Base-by-base conservation (phyloP, 2,797 vertebrate genomes). In the Falco columbarius region DNA sequence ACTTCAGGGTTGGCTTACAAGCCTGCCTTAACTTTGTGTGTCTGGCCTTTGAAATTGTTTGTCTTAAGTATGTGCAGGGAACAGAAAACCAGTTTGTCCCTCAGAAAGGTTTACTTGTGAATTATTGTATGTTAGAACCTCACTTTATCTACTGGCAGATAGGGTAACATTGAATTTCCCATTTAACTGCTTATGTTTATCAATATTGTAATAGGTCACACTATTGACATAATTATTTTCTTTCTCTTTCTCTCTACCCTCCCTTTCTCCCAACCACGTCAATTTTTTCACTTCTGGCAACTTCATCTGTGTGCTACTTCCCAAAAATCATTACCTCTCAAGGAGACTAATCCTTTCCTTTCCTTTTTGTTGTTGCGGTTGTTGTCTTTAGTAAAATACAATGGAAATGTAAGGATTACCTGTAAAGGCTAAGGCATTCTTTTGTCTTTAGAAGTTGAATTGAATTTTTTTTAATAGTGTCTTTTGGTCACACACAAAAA, bases 401-500 rank as follows among this genome's bases (percentile, higher is more conserved):
- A 52, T 76, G 77, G 61, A 93, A 95, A 88, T 68, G 49, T 90
- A 58, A 75, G 56, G 95, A 77, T 94, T 95, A 61, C 91, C 91
- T 90, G 40, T 92, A 89, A 89, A 94, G 85, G 58, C 93, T 67
- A 47, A 80, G 52, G 81, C 87, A 52, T 92, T 91, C 77, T 95
- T 93, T 94, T 95, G 73, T 96, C 68, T 96, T 91, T 88, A 83
- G 90, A 95, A 93, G 93, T 81, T 63, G 80, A 81, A 92, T 93
- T 77, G 86, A 74, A 68, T 91, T 95, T 96, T 96, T 96, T 96
- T 89, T 94, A 88, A 89, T 71, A 82, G 86, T 87, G 93, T 94
- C 95, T 96, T 95, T 95, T 96, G 95, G 94, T 95, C 96, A 91
- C 81, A 96, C 72, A 70, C 87, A 97, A 97, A 97, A 97, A 97